Evolutionary conservation across 2,888 invertebrate species (phyloP).

Genomic region (Drosophila siamana): DNA sequence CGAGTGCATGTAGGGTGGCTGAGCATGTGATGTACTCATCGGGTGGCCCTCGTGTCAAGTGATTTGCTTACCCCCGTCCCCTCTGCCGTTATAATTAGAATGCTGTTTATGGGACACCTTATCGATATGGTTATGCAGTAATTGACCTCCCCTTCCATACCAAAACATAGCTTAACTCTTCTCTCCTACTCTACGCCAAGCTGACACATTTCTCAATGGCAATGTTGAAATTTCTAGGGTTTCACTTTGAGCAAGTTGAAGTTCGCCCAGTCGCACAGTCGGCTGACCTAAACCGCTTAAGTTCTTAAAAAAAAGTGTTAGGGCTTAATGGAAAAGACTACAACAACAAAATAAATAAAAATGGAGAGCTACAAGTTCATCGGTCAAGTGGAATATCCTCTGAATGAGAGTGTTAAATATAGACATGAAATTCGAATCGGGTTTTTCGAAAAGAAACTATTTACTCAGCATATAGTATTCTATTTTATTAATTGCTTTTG

Average conservation of each 20-base stretch:
- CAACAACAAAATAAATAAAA: conserved; percentile 21
- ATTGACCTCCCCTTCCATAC: background rate
- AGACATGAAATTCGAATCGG: background rate
- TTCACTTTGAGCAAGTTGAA: conserved; percentile 55
- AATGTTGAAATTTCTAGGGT: conserved; percentile 50
- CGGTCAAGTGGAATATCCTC: conserved; percentile 50
- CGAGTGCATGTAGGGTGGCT: conserved; percentile 3
- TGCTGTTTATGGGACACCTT: conserved; percentile 33
- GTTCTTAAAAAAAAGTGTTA: conserved; percentile 55
- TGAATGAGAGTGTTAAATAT: conserved; percentile 2
- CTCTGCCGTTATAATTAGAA: conserved; percentile 63
- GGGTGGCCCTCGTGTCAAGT: conserved; percentile 72
- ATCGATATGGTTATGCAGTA: conserved; percentile 5
- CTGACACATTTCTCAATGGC: conserved; percentile 54
- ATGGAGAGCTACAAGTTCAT: conserved; percentile 47
- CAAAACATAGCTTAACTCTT: background rate
- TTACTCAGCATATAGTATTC: background rate
- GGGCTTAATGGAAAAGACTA: conserved; percentile 20
- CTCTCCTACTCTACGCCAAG: background rate
- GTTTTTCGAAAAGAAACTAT: background rate
- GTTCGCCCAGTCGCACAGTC: conserved; percentile 31
- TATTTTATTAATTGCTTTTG: background rate
- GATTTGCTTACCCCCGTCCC: conserved; percentile 33
- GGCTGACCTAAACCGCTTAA: conserved; percentile 52
- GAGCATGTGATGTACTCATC: conserved; percentile 28